These are phyloP conservation scores for Drosophila paranaensis DNA, from an alignment of 2,888 invertebrate species.

Conservation along the genomic window DNA sequence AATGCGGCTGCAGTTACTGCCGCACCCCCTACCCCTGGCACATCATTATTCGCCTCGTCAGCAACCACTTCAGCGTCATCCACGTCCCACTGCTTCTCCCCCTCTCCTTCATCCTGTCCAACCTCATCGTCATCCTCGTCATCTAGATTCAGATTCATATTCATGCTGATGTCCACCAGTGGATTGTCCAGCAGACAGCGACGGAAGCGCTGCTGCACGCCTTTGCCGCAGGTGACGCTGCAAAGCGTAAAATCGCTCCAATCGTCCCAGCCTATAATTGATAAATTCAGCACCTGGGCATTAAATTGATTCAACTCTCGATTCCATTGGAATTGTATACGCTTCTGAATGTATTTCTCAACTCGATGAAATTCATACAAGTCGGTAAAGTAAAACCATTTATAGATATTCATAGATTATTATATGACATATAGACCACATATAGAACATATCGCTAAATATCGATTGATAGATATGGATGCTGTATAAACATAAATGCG, in stretches of 20 bases:
- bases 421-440: neutral
- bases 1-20: constrained; percentile 45
- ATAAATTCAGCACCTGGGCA: constrained; percentile 19
- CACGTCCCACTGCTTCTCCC: constrained; percentile 6
- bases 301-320: constrained; percentile 13
- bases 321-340: neutral
- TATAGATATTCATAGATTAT: no score
- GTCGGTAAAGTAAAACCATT: no score
- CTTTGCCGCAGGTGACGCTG: constrained; percentile 85
- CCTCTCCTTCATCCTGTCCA: constrained; percentile 45
- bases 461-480: neutral
- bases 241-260: constrained; percentile 85
- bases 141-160: constrained; percentile 78
- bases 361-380: neutral
- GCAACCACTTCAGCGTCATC: constrained; percentile 42
- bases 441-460: neutral
- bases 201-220: constrained; percentile 84
- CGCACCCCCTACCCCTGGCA: constrained; percentile 14
- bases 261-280: constrained; percentile 84
- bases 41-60: constrained; percentile 69
- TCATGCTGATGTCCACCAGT: constrained; percentile 83
- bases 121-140: constrained; percentile 38
- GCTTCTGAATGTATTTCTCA: neutral
- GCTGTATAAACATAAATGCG: no score
- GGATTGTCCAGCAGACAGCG: constrained; percentile 84